These are phyloP conservation scores for Ceratina calcarata DNA, from an alignment of 1,140 invertebrate species.

Conservation along the genomic window DNA sequence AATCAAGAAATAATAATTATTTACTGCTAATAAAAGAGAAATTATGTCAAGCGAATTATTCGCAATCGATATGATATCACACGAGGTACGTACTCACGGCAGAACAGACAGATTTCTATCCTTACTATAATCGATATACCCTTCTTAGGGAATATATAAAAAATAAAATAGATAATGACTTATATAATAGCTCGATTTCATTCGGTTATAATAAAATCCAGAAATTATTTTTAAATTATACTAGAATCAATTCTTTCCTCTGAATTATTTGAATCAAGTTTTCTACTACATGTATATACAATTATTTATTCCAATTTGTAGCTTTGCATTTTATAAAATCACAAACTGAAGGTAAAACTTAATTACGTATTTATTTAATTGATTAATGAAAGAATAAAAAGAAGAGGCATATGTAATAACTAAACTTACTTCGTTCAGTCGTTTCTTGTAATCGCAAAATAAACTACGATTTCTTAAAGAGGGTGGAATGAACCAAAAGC, in stretches of 20 bases:
- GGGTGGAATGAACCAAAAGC: constrained; percentile 87
- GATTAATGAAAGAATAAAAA: not conserved
- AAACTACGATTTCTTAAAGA: constrained; percentile 77
- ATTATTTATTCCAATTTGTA: not conserved
- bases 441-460: constrained; percentile 77
- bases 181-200: too few species aligned
- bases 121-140: too few species aligned
- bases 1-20: not conserved
- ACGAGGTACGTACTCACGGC: not conserved
- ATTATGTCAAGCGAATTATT: not conserved
- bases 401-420: not conserved
- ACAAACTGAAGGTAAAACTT: not conserved
- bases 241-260: too few species aligned
- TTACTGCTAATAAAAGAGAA: not conserved
- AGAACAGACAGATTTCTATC: not conserved
- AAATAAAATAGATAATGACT: too few species aligned
- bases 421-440: constrained; percentile 65
- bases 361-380: not conserved
- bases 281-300: not conserved
- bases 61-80: not conserved
- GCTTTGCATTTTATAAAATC: not conserved
- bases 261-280: too few species aligned
- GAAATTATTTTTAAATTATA: too few species aligned
- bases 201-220: too few species aligned
- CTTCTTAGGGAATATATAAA: not conserved